phyloP scores from a whole-genome alignment of 2,113 vertebrate species.

The Syngnathus typhle region DNA sequence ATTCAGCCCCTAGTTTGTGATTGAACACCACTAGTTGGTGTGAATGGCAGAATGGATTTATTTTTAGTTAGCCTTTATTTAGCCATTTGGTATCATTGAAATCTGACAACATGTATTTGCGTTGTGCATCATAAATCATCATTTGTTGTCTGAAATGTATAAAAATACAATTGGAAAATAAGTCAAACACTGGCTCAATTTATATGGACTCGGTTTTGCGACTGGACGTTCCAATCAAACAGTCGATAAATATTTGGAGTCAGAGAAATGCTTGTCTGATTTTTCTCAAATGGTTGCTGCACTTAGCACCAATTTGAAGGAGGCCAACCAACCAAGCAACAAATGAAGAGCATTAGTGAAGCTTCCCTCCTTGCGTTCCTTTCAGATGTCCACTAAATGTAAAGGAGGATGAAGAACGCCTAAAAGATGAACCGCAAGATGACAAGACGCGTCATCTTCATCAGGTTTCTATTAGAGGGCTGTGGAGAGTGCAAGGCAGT shows the following conservation, averaged over 20 bases:
- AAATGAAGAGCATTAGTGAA: neutral
- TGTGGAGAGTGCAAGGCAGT: conserved; percentile 41
- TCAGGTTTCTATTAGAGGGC: conserved; percentile 57
- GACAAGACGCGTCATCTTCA: conserved; percentile 20
- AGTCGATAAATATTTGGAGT: too few relatives aligned
- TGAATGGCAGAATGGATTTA: too few relatives aligned
- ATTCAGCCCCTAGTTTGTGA: neutral
- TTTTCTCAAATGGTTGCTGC: too few relatives aligned
- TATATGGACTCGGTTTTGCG: too few relatives aligned
- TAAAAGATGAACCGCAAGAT: conserved; percentile 3
- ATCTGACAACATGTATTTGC: neutral
- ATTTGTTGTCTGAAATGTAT: too few relatives aligned
- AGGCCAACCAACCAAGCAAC: too few relatives aligned
- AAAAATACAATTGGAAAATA: too few relatives aligned
- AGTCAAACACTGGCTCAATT: too few relatives aligned
- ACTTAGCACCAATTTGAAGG: too few relatives aligned
- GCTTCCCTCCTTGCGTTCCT: conserved; percentile 39
- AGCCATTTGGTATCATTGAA: neutral
- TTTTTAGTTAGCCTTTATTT: neutral
- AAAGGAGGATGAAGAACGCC: conserved; percentile 14
- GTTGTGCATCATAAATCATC: too few relatives aligned
- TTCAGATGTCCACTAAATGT: conserved; percentile 29
- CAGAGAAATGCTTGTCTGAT: too few relatives aligned
- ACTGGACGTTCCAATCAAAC: too few relatives aligned
- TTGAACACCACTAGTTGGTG: neutral